Conservation (phyloP, 2,797 vertebrate genomes). For the Amblyopsis hoosieri region DNA sequence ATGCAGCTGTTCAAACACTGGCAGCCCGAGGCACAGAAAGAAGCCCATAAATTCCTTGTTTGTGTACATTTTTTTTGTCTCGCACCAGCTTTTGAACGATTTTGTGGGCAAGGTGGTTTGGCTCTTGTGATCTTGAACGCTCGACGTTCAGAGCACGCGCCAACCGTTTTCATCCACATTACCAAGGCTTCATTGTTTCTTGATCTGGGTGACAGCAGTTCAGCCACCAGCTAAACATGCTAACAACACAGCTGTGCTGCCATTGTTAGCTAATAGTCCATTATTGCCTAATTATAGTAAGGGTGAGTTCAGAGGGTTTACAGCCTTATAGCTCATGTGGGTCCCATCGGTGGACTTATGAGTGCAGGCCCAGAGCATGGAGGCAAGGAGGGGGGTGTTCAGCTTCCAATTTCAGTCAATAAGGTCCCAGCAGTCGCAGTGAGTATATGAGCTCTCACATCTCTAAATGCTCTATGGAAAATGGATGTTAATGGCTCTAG, state of each 20-base stretch:
- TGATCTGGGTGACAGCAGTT: too few species aligned
- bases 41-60: too few species aligned
- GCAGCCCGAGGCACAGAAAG: conserved; percentile 11
- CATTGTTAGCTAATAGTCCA: background rate
- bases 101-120: too few species aligned
- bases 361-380: too few species aligned
- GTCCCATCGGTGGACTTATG: background rate
- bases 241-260: background rate
- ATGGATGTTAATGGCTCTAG: too few species aligned
- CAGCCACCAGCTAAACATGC: background rate
- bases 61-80: too few species aligned
- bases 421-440: conserved; percentile 14
- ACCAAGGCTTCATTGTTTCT: too few species aligned
- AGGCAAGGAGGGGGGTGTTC: background rate
- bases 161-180: too few species aligned
- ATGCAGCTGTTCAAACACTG: conserved; percentile 74
- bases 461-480: too few species aligned
- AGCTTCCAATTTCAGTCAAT: conserved; percentile 34
- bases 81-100: too few species aligned
- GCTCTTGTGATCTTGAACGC: too few species aligned
- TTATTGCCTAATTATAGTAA: conserved; percentile 16
- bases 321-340: background rate
- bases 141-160: too few species aligned
- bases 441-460: conserved; percentile 10
- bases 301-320: conserved; percentile 15